Evolutionary conservation across 2,797 vertebrate genomes (phyloP).

Genomic region (Capromys pilorides): DNA sequence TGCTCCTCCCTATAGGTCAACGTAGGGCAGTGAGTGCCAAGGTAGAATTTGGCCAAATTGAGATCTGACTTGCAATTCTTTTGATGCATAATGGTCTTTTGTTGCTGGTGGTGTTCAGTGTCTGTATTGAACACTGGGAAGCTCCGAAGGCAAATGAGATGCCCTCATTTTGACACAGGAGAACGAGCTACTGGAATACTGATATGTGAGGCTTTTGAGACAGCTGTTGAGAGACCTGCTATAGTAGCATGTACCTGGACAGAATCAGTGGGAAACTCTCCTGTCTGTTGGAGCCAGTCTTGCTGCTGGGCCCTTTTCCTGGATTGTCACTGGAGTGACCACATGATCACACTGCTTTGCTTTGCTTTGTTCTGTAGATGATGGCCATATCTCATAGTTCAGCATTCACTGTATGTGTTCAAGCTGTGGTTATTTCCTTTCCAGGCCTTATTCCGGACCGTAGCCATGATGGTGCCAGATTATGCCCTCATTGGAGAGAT

Average conservation of each 20-base stretch:
- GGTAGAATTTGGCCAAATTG: not conserved
- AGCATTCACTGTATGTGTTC: not conserved
- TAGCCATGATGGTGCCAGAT: conserved; percentile 99
- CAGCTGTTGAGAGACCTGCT: not conserved
- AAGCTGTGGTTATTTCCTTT: conserved; percentile 57
- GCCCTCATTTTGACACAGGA: not conserved
- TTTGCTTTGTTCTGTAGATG: not conserved
- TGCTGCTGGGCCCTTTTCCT: not conserved
- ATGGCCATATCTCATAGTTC: not conserved
- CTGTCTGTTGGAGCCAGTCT: not conserved
- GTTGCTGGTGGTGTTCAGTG: not conserved
- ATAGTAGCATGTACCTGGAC: not conserved
- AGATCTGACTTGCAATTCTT: not conserved
- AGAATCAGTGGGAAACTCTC: not conserved
- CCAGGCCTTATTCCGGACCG: conserved; percentile 95
- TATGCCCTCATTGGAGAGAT: conserved; percentile 97
- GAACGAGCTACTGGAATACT: not conserved
- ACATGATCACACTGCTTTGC: not conserved
- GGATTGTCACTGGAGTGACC: not conserved
- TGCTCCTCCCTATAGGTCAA: not conserved
- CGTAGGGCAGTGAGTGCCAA: not conserved
- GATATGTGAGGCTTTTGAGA: not conserved
- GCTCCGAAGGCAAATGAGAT: not conserved
- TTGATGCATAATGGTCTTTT: not conserved
- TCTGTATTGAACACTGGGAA: not conserved